Percentiles rank a stretch among this genome's conserved stretches.
These are phyloP conservation scores for Pachymerium ferrugineum DNA, from an alignment of 2,888 invertebrate species.

Conservation along the genomic window DNA sequence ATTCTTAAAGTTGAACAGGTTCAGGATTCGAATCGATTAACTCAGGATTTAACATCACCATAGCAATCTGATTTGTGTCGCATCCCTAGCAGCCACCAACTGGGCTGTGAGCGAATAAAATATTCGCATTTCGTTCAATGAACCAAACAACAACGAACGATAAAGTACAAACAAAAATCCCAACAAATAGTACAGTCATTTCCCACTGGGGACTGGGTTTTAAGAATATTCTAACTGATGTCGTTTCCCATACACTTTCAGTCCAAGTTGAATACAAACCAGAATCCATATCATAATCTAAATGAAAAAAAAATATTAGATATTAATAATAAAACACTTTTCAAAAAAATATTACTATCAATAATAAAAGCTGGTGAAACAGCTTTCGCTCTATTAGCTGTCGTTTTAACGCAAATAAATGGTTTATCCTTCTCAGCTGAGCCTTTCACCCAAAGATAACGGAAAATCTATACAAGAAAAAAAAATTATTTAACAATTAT, in stretches of 20 bases:
- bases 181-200: conserved; percentile 54
- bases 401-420: conserved; percentile 60
- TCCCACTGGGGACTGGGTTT: conserved; percentile 58
- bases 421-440: conserved; percentile 28
- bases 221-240: conserved; percentile 71
- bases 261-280: conserved; percentile 79
- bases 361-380: conserved; percentile 73
- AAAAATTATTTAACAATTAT: not conserved
- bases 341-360: no score
- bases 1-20: not conserved
- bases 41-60: conserved; percentile 23
- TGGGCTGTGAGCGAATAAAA: conserved; percentile 38
- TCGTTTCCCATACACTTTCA: conserved; percentile 71
- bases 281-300: conserved; percentile 66
- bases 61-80: conserved; percentile 28
- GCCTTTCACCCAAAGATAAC: conserved; percentile 40
- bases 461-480: conserved; percentile 36
- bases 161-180: conserved; percentile 51
- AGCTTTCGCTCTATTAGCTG: conserved; percentile 67
- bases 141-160: conserved; percentile 52
- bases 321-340: no score
- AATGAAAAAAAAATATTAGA: conserved; percentile 41
- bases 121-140: conserved; percentile 39
- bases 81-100: conserved; percentile 22
- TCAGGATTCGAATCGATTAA: not conserved